Evolutionary conservation across 2,888 invertebrate species (phyloP).

Genomic region (Melolontha melolontha): DNA sequence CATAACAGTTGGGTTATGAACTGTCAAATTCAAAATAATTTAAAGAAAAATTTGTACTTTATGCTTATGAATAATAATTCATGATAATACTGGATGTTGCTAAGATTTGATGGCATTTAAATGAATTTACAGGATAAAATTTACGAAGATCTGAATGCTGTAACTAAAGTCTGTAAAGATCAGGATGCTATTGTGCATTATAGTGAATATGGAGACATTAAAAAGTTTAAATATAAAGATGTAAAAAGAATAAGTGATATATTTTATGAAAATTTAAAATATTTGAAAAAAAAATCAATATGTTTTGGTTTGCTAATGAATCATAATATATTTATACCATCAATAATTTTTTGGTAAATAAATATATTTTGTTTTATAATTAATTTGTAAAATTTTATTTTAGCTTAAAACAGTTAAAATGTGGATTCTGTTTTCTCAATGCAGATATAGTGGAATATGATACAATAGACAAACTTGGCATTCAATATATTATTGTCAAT

Average conservation of each 20-base stretch:
- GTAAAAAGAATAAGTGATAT: conserved; percentile 28
- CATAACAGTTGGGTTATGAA: too few species aligned
- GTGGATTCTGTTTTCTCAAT: conserved; percentile 69
- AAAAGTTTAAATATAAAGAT: conserved; percentile 42
- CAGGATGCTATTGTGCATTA: conserved; percentile 43
- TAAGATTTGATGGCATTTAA: neutral
- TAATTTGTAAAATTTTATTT: conserved; percentile 50
- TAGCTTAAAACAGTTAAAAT: conserved; percentile 69
- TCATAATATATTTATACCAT: conserved; percentile 69
- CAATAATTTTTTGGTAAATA: conserved; percentile 69
- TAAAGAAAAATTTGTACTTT: too few species aligned
- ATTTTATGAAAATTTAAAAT: conserved; percentile 25
- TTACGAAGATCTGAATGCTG: neutral
- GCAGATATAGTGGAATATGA: conserved; percentile 50
- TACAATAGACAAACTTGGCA: conserved; percentile 47
- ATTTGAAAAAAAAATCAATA: conserved; percentile 12
- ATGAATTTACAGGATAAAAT: neutral
- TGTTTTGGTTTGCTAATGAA: conserved; percentile 65
- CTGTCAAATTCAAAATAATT: too few species aligned
- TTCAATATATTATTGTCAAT: conserved; percentile 55
- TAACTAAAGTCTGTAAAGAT: conserved; percentile 33
- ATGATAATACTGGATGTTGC: too few species aligned
- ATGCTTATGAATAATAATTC: too few species aligned
- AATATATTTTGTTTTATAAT: conserved; percentile 5
- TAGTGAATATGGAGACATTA: conserved; percentile 23